Base-by-base conservation (phyloP, 1,140 invertebrate genomes). In the Apolygus lucorum region DNA sequence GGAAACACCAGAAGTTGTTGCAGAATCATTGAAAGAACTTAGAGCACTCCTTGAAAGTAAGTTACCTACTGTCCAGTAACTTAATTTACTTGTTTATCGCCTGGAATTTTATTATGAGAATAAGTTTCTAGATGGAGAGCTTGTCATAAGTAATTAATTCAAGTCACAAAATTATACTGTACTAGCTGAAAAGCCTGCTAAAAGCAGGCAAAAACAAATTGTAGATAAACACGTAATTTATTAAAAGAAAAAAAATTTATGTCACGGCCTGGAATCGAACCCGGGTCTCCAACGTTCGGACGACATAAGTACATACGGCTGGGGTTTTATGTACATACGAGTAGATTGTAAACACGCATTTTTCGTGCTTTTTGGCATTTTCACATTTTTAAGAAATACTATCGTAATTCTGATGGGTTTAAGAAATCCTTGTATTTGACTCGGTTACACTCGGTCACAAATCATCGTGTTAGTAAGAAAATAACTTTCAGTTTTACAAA, bases 1-100 rank as follows among this genome's bases (percentile, higher is more conserved):
- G 2, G 82, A 84, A 70, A 82, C 79, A 1, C 79, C 78, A 0
- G 81, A 83, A 70, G 72, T 74, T 0, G 73, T 78, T 0, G 72
- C 74, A 1, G 65, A 79, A 25, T 73, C 75, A 0, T 68, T 81
- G 0, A 73, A 75, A 52, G 73, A 77, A 66, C 73, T 83, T 2
- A 74, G 74, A 29, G 71, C 76, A 69, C 28, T 81, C 13, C 2
- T 82, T 0, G 76, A 76, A 80, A 79, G 82, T 82, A 76, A 70
- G 66, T 62, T n/a, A 42, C 22, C 1, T 22, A 63, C 22, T 63
- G 27, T 22, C 27, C 26, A 14, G 21, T 64, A 22, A 22, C n/a
- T n/a, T n/a, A n/a, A n/a, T 1, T 27, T 49, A 13, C n/a, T 14
- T 67, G 22, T n/a, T 62, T 62, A 4, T 8, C 8, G 22, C 54